Evolutionary conservation across 2,888 invertebrate species (phyloP).

Genomic region (Ennomos fuscantarius): DNA sequence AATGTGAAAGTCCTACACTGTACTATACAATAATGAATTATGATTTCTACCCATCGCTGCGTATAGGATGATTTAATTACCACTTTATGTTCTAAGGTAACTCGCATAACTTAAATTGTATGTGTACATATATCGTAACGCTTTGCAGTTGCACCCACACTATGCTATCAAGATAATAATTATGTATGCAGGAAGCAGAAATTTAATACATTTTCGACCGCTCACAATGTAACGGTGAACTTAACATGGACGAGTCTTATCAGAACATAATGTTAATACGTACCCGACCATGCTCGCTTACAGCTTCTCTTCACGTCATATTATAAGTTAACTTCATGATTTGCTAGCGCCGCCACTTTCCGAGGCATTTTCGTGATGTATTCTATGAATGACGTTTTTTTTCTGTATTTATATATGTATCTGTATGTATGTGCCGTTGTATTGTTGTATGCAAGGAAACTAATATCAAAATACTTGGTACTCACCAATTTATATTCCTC

Average conservation of each 20-base stretch:
- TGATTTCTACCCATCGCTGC: constrained; percentile 81
- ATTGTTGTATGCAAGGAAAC: too few species aligned
- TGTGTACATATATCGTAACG: constrained; percentile 60
- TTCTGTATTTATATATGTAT: too few species aligned
- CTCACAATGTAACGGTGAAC: constrained; percentile 3
- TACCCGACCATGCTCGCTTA: constrained; percentile 13
- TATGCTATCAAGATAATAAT: constrained; percentile 12
- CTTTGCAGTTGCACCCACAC: constrained; percentile 51
- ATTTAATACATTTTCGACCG: neutral
- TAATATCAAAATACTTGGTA: too few species aligned
- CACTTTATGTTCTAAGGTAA: constrained; percentile 92
- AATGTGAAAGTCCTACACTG: constrained; percentile 17
- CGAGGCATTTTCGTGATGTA: neutral
- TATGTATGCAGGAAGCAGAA: constrained; percentile 15
- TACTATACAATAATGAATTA: constrained; percentile 54
- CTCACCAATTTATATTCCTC: too few species aligned
- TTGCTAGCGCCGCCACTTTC: constrained; percentile 7
- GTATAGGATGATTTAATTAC: constrained; percentile 90
- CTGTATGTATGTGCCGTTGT: too few species aligned
- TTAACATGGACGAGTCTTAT: neutral
- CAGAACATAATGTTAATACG: neutral
- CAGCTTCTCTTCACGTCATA: constrained; percentile 32
- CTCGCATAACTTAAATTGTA: constrained; percentile 48
- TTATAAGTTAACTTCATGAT: constrained; percentile 3
- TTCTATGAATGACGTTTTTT: too few species aligned